Conservation (phyloP, 1,140 invertebrate genomes). For the Solen grandis region DNA sequence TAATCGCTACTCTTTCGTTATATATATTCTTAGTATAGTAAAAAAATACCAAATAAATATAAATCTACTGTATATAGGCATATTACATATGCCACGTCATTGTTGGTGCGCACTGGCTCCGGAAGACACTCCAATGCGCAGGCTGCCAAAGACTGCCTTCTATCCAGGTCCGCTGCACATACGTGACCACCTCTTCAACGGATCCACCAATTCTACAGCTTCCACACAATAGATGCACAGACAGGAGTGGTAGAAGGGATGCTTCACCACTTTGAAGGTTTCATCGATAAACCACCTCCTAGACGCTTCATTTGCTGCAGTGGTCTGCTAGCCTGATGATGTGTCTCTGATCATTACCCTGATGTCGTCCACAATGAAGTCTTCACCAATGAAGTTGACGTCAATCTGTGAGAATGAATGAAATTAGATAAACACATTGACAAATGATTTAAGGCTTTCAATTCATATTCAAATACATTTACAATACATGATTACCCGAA, state of each 20-base stretch:
- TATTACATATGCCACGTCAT: no score
- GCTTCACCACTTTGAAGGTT: conserved; percentile 19
- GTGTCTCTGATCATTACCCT: not conserved
- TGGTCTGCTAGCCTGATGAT: not conserved
- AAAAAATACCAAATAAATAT: no score
- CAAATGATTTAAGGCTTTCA: no score
- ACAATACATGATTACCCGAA: no score
- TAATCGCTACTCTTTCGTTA: no score
- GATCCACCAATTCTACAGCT: not conserved
- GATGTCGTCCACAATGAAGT: not conserved
- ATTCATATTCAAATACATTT: no score
- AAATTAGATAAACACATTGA: no score
- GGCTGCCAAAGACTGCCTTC: not conserved
- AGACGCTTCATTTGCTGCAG: not conserved
- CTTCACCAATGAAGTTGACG: not conserved
- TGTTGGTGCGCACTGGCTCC: conserved; percentile 21
- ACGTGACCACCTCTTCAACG: not conserved
- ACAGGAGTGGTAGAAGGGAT: conserved; percentile 12
- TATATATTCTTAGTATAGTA: no score
- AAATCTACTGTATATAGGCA: no score
- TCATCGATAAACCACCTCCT: conserved; percentile 21
- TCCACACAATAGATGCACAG: not conserved
- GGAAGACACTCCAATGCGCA: not conserved
- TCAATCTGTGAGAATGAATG: conserved; percentile 1
- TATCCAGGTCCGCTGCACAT: not conserved